A percentile compares a stretch with the other conserved stretches of the same genome.
Evolutionary conservation across 1,140 invertebrate species (phyloP).

Genomic region (Drosophila pseudoobscura): DNA sequence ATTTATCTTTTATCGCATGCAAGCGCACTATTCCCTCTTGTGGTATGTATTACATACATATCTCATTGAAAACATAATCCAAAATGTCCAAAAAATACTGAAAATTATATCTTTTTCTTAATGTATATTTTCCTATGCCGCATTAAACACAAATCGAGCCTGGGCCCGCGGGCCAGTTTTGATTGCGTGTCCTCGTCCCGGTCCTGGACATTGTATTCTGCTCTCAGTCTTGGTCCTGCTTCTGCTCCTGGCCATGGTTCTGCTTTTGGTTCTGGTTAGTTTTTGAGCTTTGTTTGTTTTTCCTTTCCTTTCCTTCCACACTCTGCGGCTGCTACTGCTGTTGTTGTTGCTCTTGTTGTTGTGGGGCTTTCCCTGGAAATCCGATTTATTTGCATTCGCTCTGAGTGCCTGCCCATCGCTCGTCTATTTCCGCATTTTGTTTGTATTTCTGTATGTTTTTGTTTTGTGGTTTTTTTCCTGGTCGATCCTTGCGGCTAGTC

Average conservation of each 20-base stretch:
- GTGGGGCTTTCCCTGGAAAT: constrained; percentile 24
- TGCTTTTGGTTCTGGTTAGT: constrained; percentile 41
- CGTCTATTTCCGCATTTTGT: constrained; percentile 17
- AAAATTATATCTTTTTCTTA: constrained; percentile 2
- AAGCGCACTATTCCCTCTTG: too few species aligned
- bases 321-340: neutral
- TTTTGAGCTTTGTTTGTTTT: constrained; percentile 48
- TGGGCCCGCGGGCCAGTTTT: constrained; percentile 34
- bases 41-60: too few species aligned
- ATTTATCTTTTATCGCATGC: too few species aligned
- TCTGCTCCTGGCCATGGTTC: neutral
- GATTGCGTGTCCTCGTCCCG: constrained; percentile 25
- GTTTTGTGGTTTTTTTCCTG: constrained; percentile 13
- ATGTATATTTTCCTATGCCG: constrained; percentile 18
- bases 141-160: constrained; percentile 53
- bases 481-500: constrained; percentile 21
- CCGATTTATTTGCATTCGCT: constrained; percentile 59
- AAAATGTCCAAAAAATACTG: neutral
- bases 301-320: constrained; percentile 17
- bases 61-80: too few species aligned
- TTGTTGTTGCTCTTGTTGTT: constrained; percentile 14
- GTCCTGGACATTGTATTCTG: constrained; percentile 7
- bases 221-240: constrained; percentile 14
- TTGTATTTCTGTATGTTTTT: constrained; percentile 16
- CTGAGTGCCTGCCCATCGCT: constrained; percentile 19